Evolutionary conservation across 2,888 invertebrate species (phyloP).

Genomic region (Nomada fucata): DNA sequence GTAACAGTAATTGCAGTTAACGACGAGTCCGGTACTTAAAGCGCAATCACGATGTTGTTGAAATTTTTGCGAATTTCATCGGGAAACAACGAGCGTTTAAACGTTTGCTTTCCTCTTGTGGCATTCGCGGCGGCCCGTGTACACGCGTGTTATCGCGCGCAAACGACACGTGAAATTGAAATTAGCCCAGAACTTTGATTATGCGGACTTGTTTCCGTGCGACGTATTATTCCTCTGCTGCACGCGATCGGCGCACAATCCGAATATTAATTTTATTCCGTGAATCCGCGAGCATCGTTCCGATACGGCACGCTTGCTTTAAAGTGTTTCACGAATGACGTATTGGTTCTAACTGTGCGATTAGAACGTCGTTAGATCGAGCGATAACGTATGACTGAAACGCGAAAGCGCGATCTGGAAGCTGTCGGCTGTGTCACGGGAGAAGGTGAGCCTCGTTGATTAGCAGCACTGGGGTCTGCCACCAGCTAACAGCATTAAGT

Average conservation of each 20-base stretch:
- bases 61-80: background rate
- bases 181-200: slow-evolving; percentile 47
- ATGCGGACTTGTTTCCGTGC: slow-evolving; percentile 27
- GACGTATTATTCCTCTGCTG: slow-evolving; percentile 29
- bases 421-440: slow-evolving; percentile 11
- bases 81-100: slow-evolving; percentile 1
- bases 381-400: slow-evolving; percentile 10
- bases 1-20: background rate
- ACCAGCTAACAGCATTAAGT: slow-evolving; percentile 15
- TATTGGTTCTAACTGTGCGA: slow-evolving; percentile 8
- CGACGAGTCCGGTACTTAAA: slow-evolving; percentile 4
- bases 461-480: slow-evolving; percentile 11
- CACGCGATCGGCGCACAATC: slow-evolving; percentile 34
- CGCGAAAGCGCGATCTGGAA: background rate
- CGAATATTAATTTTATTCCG: slow-evolving; percentile 23
- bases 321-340: slow-evolving; percentile 3
- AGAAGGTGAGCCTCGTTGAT: slow-evolving; percentile 23
- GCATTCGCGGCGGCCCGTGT: slow-evolving; percentile 10
- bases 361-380: slow-evolving; percentile 2
- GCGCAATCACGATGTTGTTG: background rate
- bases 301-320: slow-evolving; percentile 6
- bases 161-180: slow-evolving; percentile 54
- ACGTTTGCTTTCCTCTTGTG: slow-evolving; percentile 29
- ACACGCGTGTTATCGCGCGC: slow-evolving; percentile 35
- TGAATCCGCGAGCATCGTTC: background rate